Percentiles rank a stretch among this genome's conserved stretches.
Evolutionary conservation across 2,797 vertebrate genomes (phyloP).

Genomic region (Sus cebifrons): DNA sequence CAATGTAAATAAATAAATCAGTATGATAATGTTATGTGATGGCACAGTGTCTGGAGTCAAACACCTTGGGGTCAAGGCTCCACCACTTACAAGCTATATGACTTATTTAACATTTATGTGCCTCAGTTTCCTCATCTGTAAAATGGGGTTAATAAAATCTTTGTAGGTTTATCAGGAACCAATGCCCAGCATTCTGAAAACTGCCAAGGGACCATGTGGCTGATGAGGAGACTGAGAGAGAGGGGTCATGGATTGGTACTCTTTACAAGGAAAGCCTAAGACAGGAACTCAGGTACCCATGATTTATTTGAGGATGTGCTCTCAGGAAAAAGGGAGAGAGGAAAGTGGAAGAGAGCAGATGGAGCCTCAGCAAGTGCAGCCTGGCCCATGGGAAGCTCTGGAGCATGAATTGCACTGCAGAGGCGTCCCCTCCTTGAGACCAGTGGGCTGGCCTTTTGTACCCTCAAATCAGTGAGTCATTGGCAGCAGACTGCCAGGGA

Average conservation of each 20-base stretch:
- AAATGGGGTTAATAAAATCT: neutral
- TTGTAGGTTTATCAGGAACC: neutral
- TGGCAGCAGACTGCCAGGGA: neutral
- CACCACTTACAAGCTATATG: neutral
- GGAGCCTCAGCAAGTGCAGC: neutral
- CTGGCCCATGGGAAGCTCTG: accelerated
- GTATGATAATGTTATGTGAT: neutral
- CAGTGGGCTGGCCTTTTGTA: neutral
- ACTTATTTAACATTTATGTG: neutral
- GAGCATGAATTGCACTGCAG: neutral
- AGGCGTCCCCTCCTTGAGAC: neutral
- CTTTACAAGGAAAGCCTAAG: neutral
- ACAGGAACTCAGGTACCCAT: neutral
- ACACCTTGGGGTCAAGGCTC: neutral
- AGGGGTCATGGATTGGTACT: neutral
- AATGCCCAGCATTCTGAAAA: neutral
- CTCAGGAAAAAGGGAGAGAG: neutral
- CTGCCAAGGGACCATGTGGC: neutral
- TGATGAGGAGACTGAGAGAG: neutral
- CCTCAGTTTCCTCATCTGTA: slow-evolving; percentile 10
- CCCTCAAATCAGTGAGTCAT: neutral
- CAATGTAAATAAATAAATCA: neutral
- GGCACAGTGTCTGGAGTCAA: neutral
- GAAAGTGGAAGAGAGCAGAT: neutral
- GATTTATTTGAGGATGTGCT: neutral